phyloP scores from a whole-genome alignment of 2,113 vertebrate genomes.

The Nothocercus nigrocapillus region DNA sequence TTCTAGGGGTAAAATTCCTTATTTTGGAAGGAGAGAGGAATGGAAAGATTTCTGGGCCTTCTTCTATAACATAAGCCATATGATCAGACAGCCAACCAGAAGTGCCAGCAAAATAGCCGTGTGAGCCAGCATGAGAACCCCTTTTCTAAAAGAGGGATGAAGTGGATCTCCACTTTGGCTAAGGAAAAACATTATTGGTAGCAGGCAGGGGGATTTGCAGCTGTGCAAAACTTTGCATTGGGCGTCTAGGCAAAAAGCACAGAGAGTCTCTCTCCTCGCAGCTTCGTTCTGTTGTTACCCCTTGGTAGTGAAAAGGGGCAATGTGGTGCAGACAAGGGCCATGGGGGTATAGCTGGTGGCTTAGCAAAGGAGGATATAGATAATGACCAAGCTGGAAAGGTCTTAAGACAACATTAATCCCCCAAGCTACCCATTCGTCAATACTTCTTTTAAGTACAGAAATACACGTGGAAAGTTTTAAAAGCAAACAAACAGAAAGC shows the following conservation, averaged over 20 bases:
- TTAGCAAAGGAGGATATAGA: neutral
- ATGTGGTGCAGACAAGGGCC: neutral
- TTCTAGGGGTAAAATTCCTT: constrained; percentile 16
- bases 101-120: neutral
- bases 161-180: neutral
- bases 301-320: neutral
- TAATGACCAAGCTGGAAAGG: neutral
- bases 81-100: neutral
- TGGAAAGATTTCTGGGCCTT: neutral
- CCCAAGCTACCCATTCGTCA: neutral
- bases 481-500: neutral
- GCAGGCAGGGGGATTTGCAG: neutral
- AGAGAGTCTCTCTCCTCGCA: neutral
- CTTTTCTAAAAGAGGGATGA: neutral
- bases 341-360: neutral
- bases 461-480: neutral
- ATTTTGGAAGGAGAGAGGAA: neutral
- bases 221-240: neutral
- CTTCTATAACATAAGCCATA: neutral
- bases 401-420: neutral
- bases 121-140: neutral
- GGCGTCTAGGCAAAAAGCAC: neutral
- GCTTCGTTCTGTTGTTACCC: neutral
- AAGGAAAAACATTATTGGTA: neutral
- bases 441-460: neutral